Evolutionary conservation across 2,888 invertebrate genomes (phyloP), one percentile per base, ranked within the genome.

Genomic region (Cynaeus angustus): DNA sequence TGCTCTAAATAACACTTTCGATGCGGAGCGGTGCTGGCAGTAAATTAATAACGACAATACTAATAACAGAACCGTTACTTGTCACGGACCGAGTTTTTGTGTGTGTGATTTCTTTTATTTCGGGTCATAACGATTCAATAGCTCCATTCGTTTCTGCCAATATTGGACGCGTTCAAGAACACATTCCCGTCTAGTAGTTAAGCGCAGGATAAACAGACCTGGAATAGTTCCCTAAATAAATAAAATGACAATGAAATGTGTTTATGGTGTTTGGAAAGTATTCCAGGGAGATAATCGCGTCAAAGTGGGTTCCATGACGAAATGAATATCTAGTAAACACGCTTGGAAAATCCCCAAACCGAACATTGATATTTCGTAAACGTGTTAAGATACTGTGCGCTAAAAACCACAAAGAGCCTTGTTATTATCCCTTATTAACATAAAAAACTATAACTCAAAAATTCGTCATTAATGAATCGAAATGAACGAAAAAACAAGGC

Each of bases 1-100:
- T 64, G 43, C 30, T 30, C 52, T 64, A 64, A 64, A 62, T 62
- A 59, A 59, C 59, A 59, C 59, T 59, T 59, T 41, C 56, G 21
- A 37, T 37, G 37, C 30, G 14, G 26, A 10, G 12, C 14, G 12
- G 21, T 21, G 10, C 12, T 14, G 13, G 13, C 59, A 45, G 26
- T 59, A 59, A 59, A 59, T 59, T 59, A 59, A 59, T 59, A 59
- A 59, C 21, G 21, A 21, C 46, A 16, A 59, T 53, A 45, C 45
- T 56, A 56, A 55, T 55, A 50, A 50, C 33, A 37, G 55, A 21
- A 41, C 13, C 30, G 55, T 41, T 55, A 37, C 41, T 16, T 55
- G 55, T 53, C 53, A 33, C 37, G 37, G 37, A 53, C 13, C 9
- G 37, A 14, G 14, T 33, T 53, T 37, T 33, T 14, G 37, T 50